Evolutionary conservation across 2,888 invertebrate species (phyloP).

Genomic region (Electrophaes corylata): DNA sequence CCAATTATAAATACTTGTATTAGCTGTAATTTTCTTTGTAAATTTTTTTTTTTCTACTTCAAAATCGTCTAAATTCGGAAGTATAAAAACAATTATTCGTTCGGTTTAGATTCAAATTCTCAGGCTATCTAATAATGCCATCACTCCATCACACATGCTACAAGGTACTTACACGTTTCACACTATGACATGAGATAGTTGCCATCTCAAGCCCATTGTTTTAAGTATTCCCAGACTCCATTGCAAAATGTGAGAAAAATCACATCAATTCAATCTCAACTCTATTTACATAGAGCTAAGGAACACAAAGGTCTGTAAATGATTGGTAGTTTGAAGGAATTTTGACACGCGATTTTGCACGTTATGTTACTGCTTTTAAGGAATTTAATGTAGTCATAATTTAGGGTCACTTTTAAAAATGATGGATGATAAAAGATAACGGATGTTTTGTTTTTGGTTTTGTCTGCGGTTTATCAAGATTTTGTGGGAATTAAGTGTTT

Average conservation of each 20-base stretch:
- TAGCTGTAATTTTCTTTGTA: too few relatives aligned
- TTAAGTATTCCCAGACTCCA: conserved; percentile 42
- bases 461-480: conserved; percentile 34
- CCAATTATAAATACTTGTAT: too few relatives aligned
- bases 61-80: too few relatives aligned
- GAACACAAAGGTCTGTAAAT: not conserved
- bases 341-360: conserved; percentile 38
- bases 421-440: conserved; percentile 30
- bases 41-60: too few relatives aligned
- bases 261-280: conserved; percentile 7
- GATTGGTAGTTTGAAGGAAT: not conserved
- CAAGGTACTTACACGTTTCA: conserved; percentile 24
- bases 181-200: conserved; percentile 38
- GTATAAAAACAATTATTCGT: not conserved
- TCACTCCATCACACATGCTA: conserved; percentile 24
- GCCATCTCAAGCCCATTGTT: conserved; percentile 44
- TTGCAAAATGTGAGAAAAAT: conserved; percentile 46
- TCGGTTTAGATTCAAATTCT: conserved; percentile 14
- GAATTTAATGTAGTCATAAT: conserved; percentile 20
- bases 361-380: conserved; percentile 29
- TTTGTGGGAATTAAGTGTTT: conserved; percentile 2
- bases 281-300: not conserved
- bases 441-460: conserved; percentile 35
- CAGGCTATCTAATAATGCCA: conserved; percentile 32
- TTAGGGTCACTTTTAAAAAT: conserved; percentile 28